Base-by-base conservation (phyloP, 2,113 vertebrate genomes). In the Tympanuchus pallidicinctus region DNA sequence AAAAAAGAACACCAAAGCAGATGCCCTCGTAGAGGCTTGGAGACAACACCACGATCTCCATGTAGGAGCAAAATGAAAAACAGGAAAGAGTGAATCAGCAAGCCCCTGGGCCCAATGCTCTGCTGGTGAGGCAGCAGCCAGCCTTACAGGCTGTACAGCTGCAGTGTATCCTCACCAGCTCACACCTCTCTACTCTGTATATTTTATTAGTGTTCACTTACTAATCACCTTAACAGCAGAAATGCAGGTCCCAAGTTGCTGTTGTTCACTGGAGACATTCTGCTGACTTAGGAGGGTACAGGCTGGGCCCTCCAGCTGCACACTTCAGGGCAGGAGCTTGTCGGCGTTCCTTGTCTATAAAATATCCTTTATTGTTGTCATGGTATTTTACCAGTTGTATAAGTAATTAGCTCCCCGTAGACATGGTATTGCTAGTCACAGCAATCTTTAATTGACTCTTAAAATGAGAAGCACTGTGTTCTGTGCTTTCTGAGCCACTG, bases 401-500 rank as follows among this genome's bases (percentile, higher is more conserved):
- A 7, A 86, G 66, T 92, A 96, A 96, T 89, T 94, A 94, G 80
- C 43, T 95, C 90, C 96, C 90, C 61, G 45, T 90, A 94, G 96
- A 93, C 72, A 0, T 34, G 47, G 52, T 90, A 81, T 89, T 94
- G 86, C 88, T 86, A 94, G 47, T 22, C 52, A 65, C 22, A 75
- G 73, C 61, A 84, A 69, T 88, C 77, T 94, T 96, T 72, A 88
- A 75, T 36, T 38, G 57, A 66, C 28, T 40, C 43, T 84, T 78
- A 71, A 57, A 79, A 63, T 18, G 69, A 81, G 65, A 64, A 69
- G 32, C 65, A 42, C 47, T 59, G 34, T 71, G 34, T 60, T 86
- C 32, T 60, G 67, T 88, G 57, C 57, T 72, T 54, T 36, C 50
- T 64, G 24, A 93, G 69, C 42, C 42, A 27, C 1, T 75, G 61